phyloP scores from a whole-genome alignment of 2,888 invertebrate genomes.

The Tipula helvola region DNA sequence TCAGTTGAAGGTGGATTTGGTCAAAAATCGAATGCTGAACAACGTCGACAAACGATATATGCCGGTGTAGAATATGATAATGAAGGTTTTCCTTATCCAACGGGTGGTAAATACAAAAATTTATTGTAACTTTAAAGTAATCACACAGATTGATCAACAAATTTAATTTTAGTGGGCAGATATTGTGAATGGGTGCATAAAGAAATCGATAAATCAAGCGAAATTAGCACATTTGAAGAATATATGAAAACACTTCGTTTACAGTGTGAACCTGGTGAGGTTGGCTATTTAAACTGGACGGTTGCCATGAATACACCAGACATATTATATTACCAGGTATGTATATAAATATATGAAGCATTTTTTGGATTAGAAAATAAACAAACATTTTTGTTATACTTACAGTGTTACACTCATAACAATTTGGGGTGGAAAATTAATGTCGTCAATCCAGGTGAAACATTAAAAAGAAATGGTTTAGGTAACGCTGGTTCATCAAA shows the following conservation, averaged over 20 bases:
- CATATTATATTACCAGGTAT: constrained; percentile 78
- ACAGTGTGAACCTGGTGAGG: constrained; percentile 63
- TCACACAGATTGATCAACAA: not conserved
- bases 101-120: constrained; percentile 44
- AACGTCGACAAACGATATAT: constrained; percentile 57
- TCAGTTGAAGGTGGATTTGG: constrained; percentile 76
- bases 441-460: constrained; percentile 57
- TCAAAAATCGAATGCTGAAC: constrained; percentile 58
- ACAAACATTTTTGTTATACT: not conserved
- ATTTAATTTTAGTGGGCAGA: constrained; percentile 47
- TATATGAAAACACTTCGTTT: constrained; percentile 64
- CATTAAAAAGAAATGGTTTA: constrained; percentile 10
- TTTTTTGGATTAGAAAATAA: not conserved
- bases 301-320: constrained; percentile 75
- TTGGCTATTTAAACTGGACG: constrained; percentile 71
- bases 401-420: constrained; percentile 83
- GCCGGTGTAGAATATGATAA: constrained; percentile 68
- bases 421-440: constrained; percentile 89
- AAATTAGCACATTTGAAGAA: constrained; percentile 61
- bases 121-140: not conserved
- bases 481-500: not conserved
- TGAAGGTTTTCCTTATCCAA: constrained; percentile 67
- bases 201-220: constrained; percentile 57
- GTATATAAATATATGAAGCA: not conserved
- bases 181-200: constrained; percentile 83